These are phyloP conservation scores for Drosophila athabasca DNA, from an alignment of 1,140 invertebrate genomes.

Conservation along the genomic window DNA sequence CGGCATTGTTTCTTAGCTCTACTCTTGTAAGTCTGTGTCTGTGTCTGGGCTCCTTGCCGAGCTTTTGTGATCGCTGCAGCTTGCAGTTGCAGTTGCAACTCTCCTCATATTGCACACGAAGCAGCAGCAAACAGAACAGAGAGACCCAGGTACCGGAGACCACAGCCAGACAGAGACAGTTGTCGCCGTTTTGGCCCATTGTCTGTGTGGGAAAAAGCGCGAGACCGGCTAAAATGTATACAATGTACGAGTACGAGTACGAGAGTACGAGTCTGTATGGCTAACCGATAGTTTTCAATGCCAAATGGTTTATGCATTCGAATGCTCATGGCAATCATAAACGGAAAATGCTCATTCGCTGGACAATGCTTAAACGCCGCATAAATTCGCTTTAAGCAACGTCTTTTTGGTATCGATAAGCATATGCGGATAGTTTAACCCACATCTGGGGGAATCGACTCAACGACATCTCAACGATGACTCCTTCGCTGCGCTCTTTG, in stretches of 20 bases:
- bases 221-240: constrained; percentile 44
- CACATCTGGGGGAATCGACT: constrained; percentile 28
- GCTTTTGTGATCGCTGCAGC: constrained; percentile 45
- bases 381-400: constrained; percentile 64
- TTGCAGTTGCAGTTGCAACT: constrained; percentile 47
- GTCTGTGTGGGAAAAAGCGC: constrained; percentile 77
- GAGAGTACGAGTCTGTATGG: constrained; percentile 13
- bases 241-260: constrained; percentile 43
- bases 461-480: neutral
- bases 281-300: constrained; percentile 70
- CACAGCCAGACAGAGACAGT: constrained; percentile 37
- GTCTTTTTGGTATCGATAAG: constrained; percentile 48
- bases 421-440: constrained; percentile 78
- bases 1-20: constrained; percentile 71
- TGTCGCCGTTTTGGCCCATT: constrained; percentile 64
- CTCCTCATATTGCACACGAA: constrained; percentile 36
- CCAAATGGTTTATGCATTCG: constrained; percentile 78
- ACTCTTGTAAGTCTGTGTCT: constrained; percentile 76
- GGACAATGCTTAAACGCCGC: constrained; percentile 72
- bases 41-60: constrained; percentile 54
- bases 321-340: constrained; percentile 73
- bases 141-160: neutral
- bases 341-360: constrained; percentile 53
- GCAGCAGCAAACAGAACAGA: constrained; percentile 17
- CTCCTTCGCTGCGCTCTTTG: constrained; percentile 7